phyloP scores from a whole-genome alignment of 1,140 invertebrate species.

The Agrilus planipennis region DNA sequence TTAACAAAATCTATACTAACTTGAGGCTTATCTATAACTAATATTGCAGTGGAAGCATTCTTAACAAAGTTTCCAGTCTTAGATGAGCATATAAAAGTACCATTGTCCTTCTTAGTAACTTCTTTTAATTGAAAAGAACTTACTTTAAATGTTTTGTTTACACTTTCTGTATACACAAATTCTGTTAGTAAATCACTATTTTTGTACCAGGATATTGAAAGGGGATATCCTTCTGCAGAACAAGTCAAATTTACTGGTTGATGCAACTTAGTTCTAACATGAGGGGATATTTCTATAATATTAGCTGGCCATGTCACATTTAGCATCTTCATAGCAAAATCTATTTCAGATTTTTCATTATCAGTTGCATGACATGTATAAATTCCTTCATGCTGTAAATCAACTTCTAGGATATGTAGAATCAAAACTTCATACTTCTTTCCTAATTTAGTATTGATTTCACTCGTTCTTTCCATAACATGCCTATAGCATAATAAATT shows the following conservation, averaged over 20 bases:
- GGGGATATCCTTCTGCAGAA: constrained; percentile 44
- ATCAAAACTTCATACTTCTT: constrained; percentile 34
- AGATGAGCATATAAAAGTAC: constrained; percentile 46
- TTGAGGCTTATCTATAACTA: constrained; percentile 57
- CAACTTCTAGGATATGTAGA: constrained; percentile 32
- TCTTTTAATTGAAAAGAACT: constrained; percentile 41
- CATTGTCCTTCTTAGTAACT: constrained; percentile 52
- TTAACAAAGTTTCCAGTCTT: constrained; percentile 26
- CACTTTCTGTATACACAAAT: constrained; percentile 34
- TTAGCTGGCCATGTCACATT: constrained; percentile 37
- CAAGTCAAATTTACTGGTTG: constrained; percentile 40
- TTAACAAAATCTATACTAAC: constrained; percentile 61
- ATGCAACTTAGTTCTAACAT: constrained; percentile 38
- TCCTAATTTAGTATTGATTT: constrained; percentile 28
- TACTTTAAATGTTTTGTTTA: constrained; percentile 45
- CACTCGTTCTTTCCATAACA: constrained; percentile 31
- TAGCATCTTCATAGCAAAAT: constrained; percentile 28
- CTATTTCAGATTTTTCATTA: constrained; percentile 22
- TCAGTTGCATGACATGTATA: constrained; percentile 36
- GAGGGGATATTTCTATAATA: constrained; percentile 33
- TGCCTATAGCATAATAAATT: constrained; percentile 26
- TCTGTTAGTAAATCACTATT: constrained; percentile 36
- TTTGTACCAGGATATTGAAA: constrained; percentile 45
- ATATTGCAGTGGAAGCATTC: constrained; percentile 37
- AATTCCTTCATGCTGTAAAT: constrained; percentile 36